Base-by-base conservation (phyloP, 1,140 invertebrate species). In the Aphis craccivora region DNA sequence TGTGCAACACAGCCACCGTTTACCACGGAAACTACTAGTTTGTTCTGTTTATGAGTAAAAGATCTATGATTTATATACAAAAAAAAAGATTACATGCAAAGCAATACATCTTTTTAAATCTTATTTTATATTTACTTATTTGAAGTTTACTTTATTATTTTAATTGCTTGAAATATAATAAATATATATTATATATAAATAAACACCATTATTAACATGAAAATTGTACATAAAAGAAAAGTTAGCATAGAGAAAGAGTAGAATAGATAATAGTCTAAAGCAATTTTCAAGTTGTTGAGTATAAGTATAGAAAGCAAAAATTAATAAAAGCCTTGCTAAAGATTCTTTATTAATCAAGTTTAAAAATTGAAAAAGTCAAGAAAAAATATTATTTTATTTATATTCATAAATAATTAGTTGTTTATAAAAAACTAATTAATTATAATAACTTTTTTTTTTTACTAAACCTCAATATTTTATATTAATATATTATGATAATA, bases 31-130 rank as follows among this genome's bases (percentile, higher is more conserved):
- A 40, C 37, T 40, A 40, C 37, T 40, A 40, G 37, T 40, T 40
- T 2, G 37, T 40, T 40, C 37, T 3, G 37, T 40, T 40, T 40
- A 40, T 40, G 37, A 40, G 37, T 40, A 40, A 2, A 40, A 40
- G 37, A 40, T 40, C 37, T 40, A 40, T 40, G 1, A 40, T 40
- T 40, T 40, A 88, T 4, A 76, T 20, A 76, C 11, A 88, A 88
- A 51, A 88, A 35, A 88, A 51, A 88, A 35, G 6, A 53, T 20
- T 88, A n/a, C 45, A 89, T 89, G 87, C 35, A 55, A 86, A 43
- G 23, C 43, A 86, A 45, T 43, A 45, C 37, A 86, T 86, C 9
- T 45, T 11, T 84, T 30, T 86, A 2, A 84, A 84, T 43, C 40
- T 9, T 37, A 40, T 84, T 45, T 25, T 7, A 86, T 37, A 40